Evolutionary conservation across 2,797 vertebrate species (phyloP), one percentile per base, ranked within the genome.

Genomic region (Acanthurus lineatus): DNA sequence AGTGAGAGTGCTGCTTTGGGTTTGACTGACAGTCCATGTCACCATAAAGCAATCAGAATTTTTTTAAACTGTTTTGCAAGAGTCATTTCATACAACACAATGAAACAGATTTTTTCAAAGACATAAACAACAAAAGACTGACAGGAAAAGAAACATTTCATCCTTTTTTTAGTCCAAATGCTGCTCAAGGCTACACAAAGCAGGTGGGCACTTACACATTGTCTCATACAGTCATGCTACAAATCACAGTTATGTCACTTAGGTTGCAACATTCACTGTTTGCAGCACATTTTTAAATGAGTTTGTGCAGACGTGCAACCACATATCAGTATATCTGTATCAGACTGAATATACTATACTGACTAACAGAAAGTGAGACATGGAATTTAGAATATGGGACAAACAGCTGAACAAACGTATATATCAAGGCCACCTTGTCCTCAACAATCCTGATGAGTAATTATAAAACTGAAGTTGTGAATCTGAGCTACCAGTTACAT

Each of bases 221-320:
- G 16, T 45, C n/a, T 64, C 28, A 49, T 9, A 48, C 42, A 77
- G 32, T 40, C 69, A 65, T 58, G 58, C 73, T 14, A 42, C 49
- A 25, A 20, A 4, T 9, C 28, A 53, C 32, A 52, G 11, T 9
- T 22, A 17, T 10, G 14, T n/a, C 52, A 11, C 14, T 45, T 9
- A 2, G 2, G 48, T 20, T 76, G 67, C 10, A 64, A 17, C 15
- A 9, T 19, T 56, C 28, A 51, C 62, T 40, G 61, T 2, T 25
- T 44, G 45, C 60, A 59, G 38, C 62, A 15, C 38, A 22, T 19
- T 35, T 16, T 8, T 2, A 6, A 4, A 28, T 40, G 35, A 54
- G 17, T 67, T 11, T 53, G 64, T n/a, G 63, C 19, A 65, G 7
- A n/a, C 51, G 4, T 25, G 63, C n/a, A 54, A 16, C n/a, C 22